A percentile compares a stretch with the other conserved stretches of the same genome.
These are phyloP conservation scores for Volucella inanis DNA, from an alignment of 2,888 invertebrate species.

Conservation along the genomic window DNA sequence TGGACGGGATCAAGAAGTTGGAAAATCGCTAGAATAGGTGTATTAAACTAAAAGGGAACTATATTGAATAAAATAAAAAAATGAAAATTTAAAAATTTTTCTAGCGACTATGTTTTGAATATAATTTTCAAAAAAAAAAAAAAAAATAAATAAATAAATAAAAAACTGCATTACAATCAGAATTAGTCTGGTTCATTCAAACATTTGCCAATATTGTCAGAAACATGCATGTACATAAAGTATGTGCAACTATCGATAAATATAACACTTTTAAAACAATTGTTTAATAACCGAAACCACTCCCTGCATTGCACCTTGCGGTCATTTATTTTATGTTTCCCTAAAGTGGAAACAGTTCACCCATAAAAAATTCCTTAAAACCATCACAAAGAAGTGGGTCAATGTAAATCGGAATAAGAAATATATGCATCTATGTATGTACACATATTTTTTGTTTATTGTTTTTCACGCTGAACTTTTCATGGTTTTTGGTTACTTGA, in stretches of 20 bases:
- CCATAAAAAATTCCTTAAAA: conserved; percentile 64
- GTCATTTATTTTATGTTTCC: conserved; percentile 38
- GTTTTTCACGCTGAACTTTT: not conserved
- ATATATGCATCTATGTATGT: conserved; percentile 21
- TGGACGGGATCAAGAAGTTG: too few relatives aligned
- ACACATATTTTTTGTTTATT: conserved; percentile 1
- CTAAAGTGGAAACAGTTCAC: conserved; percentile 48
- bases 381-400: conserved; percentile 60
- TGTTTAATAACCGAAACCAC: conserved; percentile 22
- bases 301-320: conserved; percentile 42
- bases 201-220: too few relatives aligned
- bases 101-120: too few relatives aligned
- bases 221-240: not conserved
- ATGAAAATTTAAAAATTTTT: too few relatives aligned
- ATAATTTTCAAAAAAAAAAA: too few relatives aligned
- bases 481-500: not conserved
- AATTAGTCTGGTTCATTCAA: too few relatives aligned
- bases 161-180: too few relatives aligned
- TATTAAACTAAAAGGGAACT: too few relatives aligned
- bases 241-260: conserved; percentile 7
- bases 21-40: too few relatives aligned
- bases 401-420: conserved; percentile 57
- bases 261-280: conserved; percentile 10
- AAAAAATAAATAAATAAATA: too few relatives aligned
- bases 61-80: too few relatives aligned